These are phyloP conservation scores for Plecotus auritus DNA, from an alignment of 2,113 vertebrate species.

Conservation along the genomic window DNA sequence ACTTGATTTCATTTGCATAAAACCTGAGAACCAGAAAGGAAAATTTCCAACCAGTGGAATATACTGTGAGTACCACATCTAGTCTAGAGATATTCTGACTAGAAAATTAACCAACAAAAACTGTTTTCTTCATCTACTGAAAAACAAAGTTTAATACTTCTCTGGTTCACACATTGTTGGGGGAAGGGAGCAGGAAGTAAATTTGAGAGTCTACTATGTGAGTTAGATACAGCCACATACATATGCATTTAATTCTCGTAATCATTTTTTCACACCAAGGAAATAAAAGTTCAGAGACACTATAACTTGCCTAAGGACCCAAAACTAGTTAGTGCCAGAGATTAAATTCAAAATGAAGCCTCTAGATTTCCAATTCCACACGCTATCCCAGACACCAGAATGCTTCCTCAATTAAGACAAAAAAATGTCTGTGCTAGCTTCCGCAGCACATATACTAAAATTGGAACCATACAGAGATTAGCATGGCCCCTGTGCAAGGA, in stretches of 20 bases:
- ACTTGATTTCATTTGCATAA: not conserved
- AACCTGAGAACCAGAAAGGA: not conserved
- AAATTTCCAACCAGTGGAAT: not conserved
- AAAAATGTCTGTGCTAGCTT: not conserved
- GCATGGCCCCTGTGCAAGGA: too few species aligned
- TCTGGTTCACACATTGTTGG: not conserved
- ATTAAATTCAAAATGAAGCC: not conserved
- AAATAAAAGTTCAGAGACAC: not conserved
- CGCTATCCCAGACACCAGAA: not conserved
- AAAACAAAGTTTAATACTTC: conserved; percentile 7
- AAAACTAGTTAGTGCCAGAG: not conserved
- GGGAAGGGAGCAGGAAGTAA: not conserved
- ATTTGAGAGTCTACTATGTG: not conserved
- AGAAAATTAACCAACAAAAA: conserved; percentile 32
- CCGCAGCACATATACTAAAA: too few species aligned
- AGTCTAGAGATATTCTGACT: not conserved
- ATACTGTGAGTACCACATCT: not conserved
- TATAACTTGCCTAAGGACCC: not conserved
- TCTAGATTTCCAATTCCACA: not conserved
- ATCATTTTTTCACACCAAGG: not conserved
- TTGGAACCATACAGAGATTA: too few species aligned
- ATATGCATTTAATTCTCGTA: not conserved
- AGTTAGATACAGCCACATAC: not conserved
- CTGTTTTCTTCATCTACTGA: not conserved
- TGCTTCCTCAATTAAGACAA: not conserved